phyloP scores from a whole-genome alignment of 2,888 invertebrate genomes.

The Leptinotarsa haldemani region DNA sequence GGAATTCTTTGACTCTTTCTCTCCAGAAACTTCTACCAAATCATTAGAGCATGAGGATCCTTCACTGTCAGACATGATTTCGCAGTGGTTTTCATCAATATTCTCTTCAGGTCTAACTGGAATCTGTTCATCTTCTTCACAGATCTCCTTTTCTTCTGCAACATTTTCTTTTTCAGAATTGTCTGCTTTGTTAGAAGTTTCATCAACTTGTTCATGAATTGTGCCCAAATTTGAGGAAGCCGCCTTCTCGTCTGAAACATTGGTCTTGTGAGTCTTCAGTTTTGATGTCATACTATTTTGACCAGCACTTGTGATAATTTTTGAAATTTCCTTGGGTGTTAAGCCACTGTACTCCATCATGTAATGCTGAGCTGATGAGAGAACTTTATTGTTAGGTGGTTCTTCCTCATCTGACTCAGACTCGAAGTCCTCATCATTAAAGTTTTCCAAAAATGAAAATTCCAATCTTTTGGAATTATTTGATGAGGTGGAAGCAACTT shows the following conservation, averaged over 20 bases:
- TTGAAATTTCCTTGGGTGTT: slow-evolving; percentile 76
- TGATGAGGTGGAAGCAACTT: slow-evolving; percentile 60
- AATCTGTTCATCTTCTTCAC: slow-evolving; percentile 27
- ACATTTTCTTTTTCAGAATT: slow-evolving; percentile 18
- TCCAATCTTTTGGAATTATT: slow-evolving; percentile 53
- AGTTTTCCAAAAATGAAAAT: slow-evolving; percentile 59
- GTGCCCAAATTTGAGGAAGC: not conserved
- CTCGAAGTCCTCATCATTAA: slow-evolving; percentile 52
- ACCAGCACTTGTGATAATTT: slow-evolving; percentile 64
- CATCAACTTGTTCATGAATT: slow-evolving; percentile 5
- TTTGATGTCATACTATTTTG: slow-evolving; percentile 25
- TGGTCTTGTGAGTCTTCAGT: slow-evolving; percentile 10
- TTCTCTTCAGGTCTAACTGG: not conserved
- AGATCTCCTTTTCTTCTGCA: not conserved
- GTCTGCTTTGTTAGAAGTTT: not conserved
- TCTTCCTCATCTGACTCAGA: slow-evolving; percentile 58
- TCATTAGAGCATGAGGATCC: slow-evolving; percentile 36
- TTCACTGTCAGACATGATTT: slow-evolving; percentile 54
- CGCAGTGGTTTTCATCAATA: slow-evolving; percentile 12
- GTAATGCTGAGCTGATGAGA: slow-evolving; percentile 76
- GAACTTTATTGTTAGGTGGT: slow-evolving; percentile 59
- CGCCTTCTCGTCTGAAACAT: not conserved
- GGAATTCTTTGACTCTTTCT: slow-evolving; percentile 16
- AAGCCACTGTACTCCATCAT: slow-evolving; percentile 83
- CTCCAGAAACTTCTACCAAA: slow-evolving; percentile 10